phyloP scores from a whole-genome alignment of 2,113 vertebrate genomes.

The Acanthochromis polyacanthus region DNA sequence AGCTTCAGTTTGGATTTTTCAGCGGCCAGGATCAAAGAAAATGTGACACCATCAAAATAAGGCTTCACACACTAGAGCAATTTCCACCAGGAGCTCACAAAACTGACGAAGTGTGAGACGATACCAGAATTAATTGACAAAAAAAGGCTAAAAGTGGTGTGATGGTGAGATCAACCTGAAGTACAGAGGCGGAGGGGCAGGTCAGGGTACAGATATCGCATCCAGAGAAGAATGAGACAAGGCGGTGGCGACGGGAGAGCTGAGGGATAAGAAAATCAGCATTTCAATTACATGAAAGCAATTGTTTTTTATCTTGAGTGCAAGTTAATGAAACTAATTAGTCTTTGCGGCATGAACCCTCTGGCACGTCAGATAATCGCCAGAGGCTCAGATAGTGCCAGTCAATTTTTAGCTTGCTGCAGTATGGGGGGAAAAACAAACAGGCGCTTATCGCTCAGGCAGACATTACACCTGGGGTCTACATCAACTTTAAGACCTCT shows the following conservation, averaged over 20 bases:
- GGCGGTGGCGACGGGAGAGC: conserved; percentile 31
- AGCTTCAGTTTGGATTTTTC: conserved; percentile 9
- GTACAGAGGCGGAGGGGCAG: conserved; percentile 12
- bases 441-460: conserved; percentile 69
- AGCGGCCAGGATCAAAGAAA: not conserved
- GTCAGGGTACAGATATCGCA: conserved; percentile 21
- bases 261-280: conserved; percentile 72
- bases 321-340: conserved; percentile 89
- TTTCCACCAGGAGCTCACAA: conserved; percentile 22
- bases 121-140: conserved; percentile 54
- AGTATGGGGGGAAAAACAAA: conserved; percentile 71
- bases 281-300: conserved; percentile 86
- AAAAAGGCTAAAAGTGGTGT: conserved; percentile 36
- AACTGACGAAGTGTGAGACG: conserved; percentile 37
- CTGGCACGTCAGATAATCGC: conserved; percentile 82
- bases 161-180: conserved; percentile 26
- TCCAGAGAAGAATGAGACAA: conserved; percentile 39
- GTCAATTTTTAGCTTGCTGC: conserved; percentile 81
- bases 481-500: conserved; percentile 69
- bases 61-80: not conserved
- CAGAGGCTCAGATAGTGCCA: conserved; percentile 80
- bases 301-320: conserved; percentile 86
- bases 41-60: conserved; percentile 40
- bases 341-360: conserved; percentile 82
- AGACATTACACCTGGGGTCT: conserved; percentile 76